Evolutionary conservation across 2,113 vertebrate species (phyloP).

Genomic region (Odobenus rosmarus): DNA sequence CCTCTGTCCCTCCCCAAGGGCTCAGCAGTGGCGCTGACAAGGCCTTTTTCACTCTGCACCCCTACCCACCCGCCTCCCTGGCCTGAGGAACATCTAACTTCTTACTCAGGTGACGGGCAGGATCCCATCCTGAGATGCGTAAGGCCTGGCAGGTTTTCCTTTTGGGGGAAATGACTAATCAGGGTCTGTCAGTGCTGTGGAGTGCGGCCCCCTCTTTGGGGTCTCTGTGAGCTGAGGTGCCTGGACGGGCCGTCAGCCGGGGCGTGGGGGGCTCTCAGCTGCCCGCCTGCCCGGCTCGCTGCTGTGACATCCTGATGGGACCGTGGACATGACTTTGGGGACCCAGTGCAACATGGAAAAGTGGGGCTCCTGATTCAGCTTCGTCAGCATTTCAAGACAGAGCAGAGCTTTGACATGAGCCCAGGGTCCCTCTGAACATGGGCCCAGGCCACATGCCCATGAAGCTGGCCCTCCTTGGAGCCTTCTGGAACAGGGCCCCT

Average conservation of each 20-base stretch:
- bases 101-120: neutral
- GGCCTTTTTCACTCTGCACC: neutral
- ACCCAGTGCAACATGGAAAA: neutral
- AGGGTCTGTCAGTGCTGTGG: neutral
- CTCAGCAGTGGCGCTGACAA: neutral
- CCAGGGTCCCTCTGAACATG: rapidly evolving
- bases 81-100: neutral
- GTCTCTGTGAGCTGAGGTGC: neutral
- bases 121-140: neutral
- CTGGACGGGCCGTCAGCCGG: neutral
- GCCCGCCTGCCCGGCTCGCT: neutral
- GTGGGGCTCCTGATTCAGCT: neutral
- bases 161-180: neutral
- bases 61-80: neutral
- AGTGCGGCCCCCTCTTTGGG: neutral
- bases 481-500: neutral
- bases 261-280: rapidly evolving
- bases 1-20: neutral
- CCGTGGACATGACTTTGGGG: rapidly evolving
- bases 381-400: neutral
- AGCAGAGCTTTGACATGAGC: neutral
- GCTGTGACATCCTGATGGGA: neutral
- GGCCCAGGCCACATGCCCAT: rapidly evolving
- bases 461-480: neutral
- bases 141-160: neutral